Base-by-base conservation (phyloP, 2,888 invertebrate species). In the Galeruca laticollis region DNA sequence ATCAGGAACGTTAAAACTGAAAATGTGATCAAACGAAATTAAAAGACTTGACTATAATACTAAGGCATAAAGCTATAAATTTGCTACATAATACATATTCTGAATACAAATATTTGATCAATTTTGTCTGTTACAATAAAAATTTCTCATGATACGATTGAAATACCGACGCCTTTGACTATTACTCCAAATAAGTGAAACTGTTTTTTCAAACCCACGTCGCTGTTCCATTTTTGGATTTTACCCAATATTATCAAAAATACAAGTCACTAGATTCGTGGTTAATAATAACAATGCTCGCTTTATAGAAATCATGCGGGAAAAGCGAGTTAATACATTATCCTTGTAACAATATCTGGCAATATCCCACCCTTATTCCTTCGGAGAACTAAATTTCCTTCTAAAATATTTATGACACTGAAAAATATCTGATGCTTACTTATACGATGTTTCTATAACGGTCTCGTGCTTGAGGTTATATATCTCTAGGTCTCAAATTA, bases 371-470 rank as follows among this genome's bases (percentile, higher is more conserved):
- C 21, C n/a, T 47, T 62, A 37, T 40, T n/a, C 8, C 15, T 63
- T 49, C 8, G 20, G 37, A 21, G 4, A 40, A n/a, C 26, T 54
- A n/a, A 49, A 40, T 15, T 54, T 54, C 54, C n/a, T 43, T 20
- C 37, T 54, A 35, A 63, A 63, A 63, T 54, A 63, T 63, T 63
- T 26, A 37, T 54, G 63, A 63, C 63, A 63, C 40, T 63, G 63
- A 63, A 63, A 63, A 63, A 63, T 63, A 54, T 60, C 60, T 40
- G 63, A 52, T 52, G 63, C 40, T 54, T 63, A 63, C 60, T 63
- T 63, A 63, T 40, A 18, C 40, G 54, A 63, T 54, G 63, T 63
- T 63, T 54, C 63, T 63, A 63, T 63, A 63, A 63, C 54, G 63
- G 52, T 40, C 5, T 52, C 21, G 26, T 40, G 54, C 63, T 54